Base-by-base conservation (phyloP, 2,797 vertebrate genomes). In the Rhodeus uyekii region DNA sequence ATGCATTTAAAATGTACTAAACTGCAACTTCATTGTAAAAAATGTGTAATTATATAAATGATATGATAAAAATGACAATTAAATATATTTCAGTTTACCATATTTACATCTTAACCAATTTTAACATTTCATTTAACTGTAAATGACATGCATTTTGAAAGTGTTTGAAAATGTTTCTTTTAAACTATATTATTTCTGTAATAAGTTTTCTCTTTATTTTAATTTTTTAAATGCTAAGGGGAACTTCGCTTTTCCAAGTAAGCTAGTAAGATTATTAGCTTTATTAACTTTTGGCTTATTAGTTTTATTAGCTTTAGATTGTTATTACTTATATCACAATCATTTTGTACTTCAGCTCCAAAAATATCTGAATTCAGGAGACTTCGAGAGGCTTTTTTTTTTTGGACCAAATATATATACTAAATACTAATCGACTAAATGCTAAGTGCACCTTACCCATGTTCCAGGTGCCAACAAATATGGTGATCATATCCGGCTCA, bases 381-480 rank as follows among this genome's bases (percentile, higher is more conserved):
- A 53, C n/a, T 3, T 24, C 0, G 0, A 19, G 7, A 53, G 36
- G 32, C 7, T 14, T 48, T 46, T 44, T 50, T 36, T 36, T 44
- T 50, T 36, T 36, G 29, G 19, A 53, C 29, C 4, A n/a, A 73
- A 34, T 53, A 58, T n/a, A 8, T 12, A 14, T 13, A 32, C 29
- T 38, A 36, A 3, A 38, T 65, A 36, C 27, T 29, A 46, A 44
- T 16, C 27, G 13, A 5, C 67, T 44, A 18, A 27, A 64, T 36
- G 12, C 7, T 36, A 36, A 34, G 72, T 34, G 12, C 3, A 39
- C 44, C 61, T 88, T 94, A 99, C 98, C 98, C 98, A 99, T 99
- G 89, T 99, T 99, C 98, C 98, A 99, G 80, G 98, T 99, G 84
- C 98, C 98, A n/a, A 97, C 95, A 92, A 99, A 99, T 86, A 99